Evolutionary conservation across 2,797 vertebrate genomes (phyloP).

Genomic region (Acrossocheilus wenchowensis): DNA sequence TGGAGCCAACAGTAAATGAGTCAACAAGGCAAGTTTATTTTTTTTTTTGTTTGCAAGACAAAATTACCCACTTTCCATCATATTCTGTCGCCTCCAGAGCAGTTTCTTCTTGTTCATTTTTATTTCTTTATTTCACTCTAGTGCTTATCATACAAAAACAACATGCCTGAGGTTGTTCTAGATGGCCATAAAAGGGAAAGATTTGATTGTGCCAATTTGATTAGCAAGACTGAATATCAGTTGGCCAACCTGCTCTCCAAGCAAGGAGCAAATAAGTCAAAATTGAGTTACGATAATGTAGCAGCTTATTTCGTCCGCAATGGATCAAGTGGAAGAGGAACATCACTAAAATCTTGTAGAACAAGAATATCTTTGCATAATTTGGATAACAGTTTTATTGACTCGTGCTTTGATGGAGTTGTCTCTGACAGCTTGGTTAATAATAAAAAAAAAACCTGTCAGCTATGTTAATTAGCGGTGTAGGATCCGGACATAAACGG

Average conservation of each 20-base stretch:
- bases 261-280: constrained; percentile 31
- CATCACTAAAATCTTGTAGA: constrained; percentile 2
- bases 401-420: neutral
- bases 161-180: constrained; percentile 28
- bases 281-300: constrained; percentile 26
- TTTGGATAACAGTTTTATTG: constrained; percentile 33
- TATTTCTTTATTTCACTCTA: neutral
- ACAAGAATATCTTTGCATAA: constrained; percentile 21
- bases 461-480: neutral
- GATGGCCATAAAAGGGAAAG: constrained; percentile 19
- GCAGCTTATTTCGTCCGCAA: neutral
- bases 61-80: constrained; percentile 1
- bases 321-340: constrained; percentile 29
- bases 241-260: constrained; percentile 33
- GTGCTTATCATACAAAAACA: neutral
- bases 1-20: neutral
- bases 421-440: neutral
- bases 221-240: constrained; percentile 37
- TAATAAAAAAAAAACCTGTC: constrained; percentile 4
- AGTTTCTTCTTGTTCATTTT: neutral
- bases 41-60: constrained; percentile 11
- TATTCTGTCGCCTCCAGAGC: constrained; percentile 25
- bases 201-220: constrained; percentile 38
- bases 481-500: neutral
- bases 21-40: neutral